Evolutionary conservation across 2,888 invertebrate genomes (phyloP), one percentile per base, ranked within the genome.

Genomic region (Tetragonisca angustula): DNA sequence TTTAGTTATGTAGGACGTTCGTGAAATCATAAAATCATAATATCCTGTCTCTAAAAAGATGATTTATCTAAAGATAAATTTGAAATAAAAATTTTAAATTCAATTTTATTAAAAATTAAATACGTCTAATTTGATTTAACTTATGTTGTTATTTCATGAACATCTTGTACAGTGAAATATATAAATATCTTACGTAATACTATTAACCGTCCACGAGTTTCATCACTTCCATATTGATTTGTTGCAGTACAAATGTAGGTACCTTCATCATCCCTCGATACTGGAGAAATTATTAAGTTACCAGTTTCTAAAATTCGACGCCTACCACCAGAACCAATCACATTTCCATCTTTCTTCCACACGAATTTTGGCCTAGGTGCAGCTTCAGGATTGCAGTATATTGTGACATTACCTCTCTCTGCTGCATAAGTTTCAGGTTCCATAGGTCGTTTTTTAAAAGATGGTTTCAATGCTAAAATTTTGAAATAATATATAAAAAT

Each of bases 351-450:
- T 93, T 98, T 98, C 91, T 97, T 97, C 99, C 99, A 99, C 59
- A 96, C 96, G 92, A 98, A 98, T 88, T 97, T 96, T 0, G 99
- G 98, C 90, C 96, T 96, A 0, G 99, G 99, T 0, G 99, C 98
- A 21, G 99, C 99, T 95, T 99, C 99, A 0, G 99, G 99, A 93
- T 97, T 97, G 93, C 99, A 99, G 76, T 96, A 96, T 76, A 99
- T 97, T 0, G 99, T 98, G 0, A 98, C 97, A 94, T 98, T 99
- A 21, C 98, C 98, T 87, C 97, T 97, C 94, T 98, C 97, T 2
- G 98, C 98, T 0, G 98, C 99, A 94, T 98, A 98, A 6, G 98
- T 98, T 95, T 98, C 98, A 0, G 97, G 96, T 93, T 98, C 98
- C 43, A 99, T 94, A 0, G 99, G 99, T 61, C 96, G 95, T 94